Evolutionary conservation across 2,888 invertebrate species (phyloP).

Genomic region (Melinaea menophilus): DNA sequence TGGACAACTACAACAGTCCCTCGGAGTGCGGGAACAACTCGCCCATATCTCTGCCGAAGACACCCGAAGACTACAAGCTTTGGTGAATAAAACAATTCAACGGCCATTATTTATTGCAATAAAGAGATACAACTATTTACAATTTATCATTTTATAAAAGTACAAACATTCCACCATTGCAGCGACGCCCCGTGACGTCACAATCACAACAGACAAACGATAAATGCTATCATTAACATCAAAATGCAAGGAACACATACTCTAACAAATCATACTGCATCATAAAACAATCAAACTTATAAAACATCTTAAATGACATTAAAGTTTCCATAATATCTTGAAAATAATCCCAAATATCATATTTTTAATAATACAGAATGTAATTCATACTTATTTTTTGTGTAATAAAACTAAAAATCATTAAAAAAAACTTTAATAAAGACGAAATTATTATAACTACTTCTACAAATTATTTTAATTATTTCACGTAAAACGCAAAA

Average conservation of each 20-base stretch:
- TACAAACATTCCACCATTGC: slow-evolving; percentile 62
- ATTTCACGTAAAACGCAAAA: too few species aligned
- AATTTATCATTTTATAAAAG: slow-evolving; percentile 66
- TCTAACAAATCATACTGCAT: not conserved
- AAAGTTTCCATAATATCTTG: too few species aligned
- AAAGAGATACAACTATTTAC: slow-evolving; percentile 34
- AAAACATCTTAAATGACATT: too few species aligned
- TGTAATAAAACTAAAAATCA: too few species aligned
- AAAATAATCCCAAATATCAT: too few species aligned
- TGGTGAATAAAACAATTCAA: slow-evolving; percentile 57
- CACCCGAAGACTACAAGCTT: slow-evolving; percentile 58
- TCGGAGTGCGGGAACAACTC: slow-evolving; percentile 48
- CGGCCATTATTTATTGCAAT: slow-evolving; percentile 65
- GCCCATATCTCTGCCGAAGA: slow-evolving; percentile 52
- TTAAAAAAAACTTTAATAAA: too few species aligned
- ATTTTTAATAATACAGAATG: too few species aligned
- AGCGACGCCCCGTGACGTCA: slow-evolving; percentile 37
- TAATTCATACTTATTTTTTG: too few species aligned
- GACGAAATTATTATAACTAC: too few species aligned
- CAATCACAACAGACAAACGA: slow-evolving; percentile 26
- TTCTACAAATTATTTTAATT: too few species aligned
- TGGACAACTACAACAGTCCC: slow-evolving; percentile 54
- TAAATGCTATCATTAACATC: slow-evolving; percentile 51
- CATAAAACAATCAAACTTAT: not conserved
- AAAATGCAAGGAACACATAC: slow-evolving; percentile 5